phyloP scores from a whole-genome alignment of 2,797 vertebrate genomes.

The Astyanax mexicanus region DNA sequence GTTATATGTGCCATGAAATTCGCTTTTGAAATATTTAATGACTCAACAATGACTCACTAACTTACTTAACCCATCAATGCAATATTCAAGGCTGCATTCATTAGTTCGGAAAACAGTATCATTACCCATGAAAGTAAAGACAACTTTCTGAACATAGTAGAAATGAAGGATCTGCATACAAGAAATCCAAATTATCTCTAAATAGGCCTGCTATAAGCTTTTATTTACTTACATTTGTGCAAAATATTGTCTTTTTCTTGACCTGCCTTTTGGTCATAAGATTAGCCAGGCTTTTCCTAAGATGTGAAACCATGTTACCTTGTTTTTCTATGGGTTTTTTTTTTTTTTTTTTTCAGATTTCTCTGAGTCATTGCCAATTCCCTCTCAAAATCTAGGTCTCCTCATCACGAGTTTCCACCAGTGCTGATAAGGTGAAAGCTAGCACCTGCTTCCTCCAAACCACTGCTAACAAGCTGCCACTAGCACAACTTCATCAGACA shows the following conservation, averaged over 20 bases:
- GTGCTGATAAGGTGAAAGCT: too few species aligned
- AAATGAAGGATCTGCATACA: not conserved
- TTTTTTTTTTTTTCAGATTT: not conserved
- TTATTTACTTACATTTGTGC: not conserved
- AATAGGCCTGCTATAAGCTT: not conserved
- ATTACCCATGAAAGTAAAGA: not conserved
- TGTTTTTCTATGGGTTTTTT: too few species aligned
- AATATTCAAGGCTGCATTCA: constrained; percentile 41
- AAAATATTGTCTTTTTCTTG: not conserved
- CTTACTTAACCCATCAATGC: constrained; percentile 49
- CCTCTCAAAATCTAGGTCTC: too few species aligned
- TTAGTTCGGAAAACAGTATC: constrained; percentile 22
- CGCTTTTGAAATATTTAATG: constrained; percentile 68
- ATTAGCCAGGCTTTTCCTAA: not conserved
- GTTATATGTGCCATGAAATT: constrained; percentile 67
- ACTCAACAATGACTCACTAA: constrained; percentile 64
- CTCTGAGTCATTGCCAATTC: too few species aligned
- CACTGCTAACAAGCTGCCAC: too few species aligned
- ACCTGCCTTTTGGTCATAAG: not conserved
- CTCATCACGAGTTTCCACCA: too few species aligned
- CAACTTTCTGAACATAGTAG: not conserved
- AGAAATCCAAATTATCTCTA: not conserved
- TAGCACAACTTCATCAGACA: too few species aligned
- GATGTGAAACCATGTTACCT: too few species aligned
- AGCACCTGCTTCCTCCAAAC: too few species aligned